Evolutionary conservation across 2,888 invertebrate species (phyloP), one percentile per base, ranked within the genome.

Genomic region (Trichacis sp.): DNA sequence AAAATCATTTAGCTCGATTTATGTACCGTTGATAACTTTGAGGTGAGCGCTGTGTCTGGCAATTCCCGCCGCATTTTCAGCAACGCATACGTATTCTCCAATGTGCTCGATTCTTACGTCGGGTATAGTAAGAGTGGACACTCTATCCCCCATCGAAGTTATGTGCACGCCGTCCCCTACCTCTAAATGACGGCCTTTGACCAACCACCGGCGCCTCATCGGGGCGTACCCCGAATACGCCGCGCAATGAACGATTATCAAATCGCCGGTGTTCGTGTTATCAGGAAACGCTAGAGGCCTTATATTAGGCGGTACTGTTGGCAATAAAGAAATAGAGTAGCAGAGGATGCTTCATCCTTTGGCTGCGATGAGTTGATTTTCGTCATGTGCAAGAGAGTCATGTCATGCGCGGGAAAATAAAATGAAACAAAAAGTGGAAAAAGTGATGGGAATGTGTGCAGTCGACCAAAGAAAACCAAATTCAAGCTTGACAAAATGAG

Each of bases 81-180:
- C 92, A 71, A 88, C 86, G 82, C 93, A 93, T 70, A 91, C 90
- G 84, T 93, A 93, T 82, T 91, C 91, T 64, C 93, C 93, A 61
- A 89, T 89, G 84, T 93, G 92, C 76, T 88, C 88, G 70, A 89
- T 90, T 74, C 88, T 86, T 57, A 91, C 90, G 5, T 91, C 88
- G 73, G 90, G 89, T 76, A 93, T 92, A 77, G 89, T 90, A 75
- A 93, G 85, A 50, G 86, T 85, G 68, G 86, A 86, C 46, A 87
- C 86, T 67, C 87, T 85, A 77, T 87, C 86, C 58, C 87, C 87
- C 68, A 82, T 73, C 61, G 81, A 74, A 51, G 79, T 81, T 65
- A 83, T 82, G 71, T 75, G 77, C 60, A 83, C 77, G 69, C 79
- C 81, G 69, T 82, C 81, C 67, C 78, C 80, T 74, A 79, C 75